These are phyloP conservation scores for Aplysia californica DNA, from an alignment of 1,140 invertebrate species.

Conservation along the genomic window DNA sequence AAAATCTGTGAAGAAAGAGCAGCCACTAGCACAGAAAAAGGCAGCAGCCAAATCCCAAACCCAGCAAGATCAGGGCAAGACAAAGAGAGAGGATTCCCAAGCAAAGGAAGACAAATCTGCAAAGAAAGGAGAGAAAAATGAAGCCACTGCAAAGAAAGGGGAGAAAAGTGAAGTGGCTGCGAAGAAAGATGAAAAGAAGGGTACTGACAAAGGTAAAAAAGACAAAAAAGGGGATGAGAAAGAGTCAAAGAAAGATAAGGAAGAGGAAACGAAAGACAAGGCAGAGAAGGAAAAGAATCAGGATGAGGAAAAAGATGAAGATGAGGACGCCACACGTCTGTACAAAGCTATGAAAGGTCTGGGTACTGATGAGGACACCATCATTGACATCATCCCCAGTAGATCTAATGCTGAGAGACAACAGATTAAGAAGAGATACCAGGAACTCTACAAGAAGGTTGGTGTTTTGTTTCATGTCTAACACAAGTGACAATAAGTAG, in stretches of 20 bases:
- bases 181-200: constrained; percentile 41
- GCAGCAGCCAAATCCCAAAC: no score
- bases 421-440: constrained; percentile 42
- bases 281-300: not conserved
- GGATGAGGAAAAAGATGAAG: constrained; percentile 37
- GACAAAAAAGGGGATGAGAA: not conserved
- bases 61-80: no score
- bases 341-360: constrained; percentile 56
- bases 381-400: constrained; percentile 16
- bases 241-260: not conserved
- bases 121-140: not conserved
- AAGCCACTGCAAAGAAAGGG: not conserved
- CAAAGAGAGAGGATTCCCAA: no score
- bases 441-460: constrained; percentile 60
- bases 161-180: constrained; percentile 12
- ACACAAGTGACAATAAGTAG: no score
- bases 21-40: no score
- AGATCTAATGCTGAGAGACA: constrained; percentile 26
- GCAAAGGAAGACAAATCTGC: not conserved
- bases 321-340: constrained; percentile 47
- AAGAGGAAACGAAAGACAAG: not conserved
- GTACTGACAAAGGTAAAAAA: no score
- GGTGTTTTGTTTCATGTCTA: no score
- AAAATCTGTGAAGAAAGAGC: no score
- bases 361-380: constrained; percentile 40